phyloP scores from a whole-genome alignment of 2,797 vertebrate species.

The Trachops cirrhosus region DNA sequence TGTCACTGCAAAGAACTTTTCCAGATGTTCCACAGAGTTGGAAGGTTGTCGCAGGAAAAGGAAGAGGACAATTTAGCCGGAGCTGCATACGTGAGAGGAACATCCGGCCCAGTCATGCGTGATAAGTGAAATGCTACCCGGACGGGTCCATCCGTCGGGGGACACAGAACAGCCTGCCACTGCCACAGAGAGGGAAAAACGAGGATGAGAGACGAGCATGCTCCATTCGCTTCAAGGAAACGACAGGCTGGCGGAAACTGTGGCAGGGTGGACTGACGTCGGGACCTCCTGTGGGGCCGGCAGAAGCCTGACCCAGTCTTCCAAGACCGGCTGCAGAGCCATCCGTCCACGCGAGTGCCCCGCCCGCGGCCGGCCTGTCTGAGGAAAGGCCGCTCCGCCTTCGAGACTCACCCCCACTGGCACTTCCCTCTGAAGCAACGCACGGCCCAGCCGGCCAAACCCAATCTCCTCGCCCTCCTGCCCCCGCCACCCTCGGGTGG shows the following conservation, averaged over 20 bases:
- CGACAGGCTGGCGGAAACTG: not conserved
- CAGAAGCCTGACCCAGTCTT: not conserved
- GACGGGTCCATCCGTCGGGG: not conserved
- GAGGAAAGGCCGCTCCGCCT: not conserved
- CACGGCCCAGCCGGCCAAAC: not conserved
- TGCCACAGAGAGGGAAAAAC: not conserved
- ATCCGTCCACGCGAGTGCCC: not conserved
- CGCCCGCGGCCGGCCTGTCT: not conserved
- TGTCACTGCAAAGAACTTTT: slow-evolving; percentile 28
- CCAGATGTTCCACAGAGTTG: slow-evolving; percentile 52
- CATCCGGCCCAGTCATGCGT: not conserved
- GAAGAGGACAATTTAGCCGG: slow-evolving; percentile 1
- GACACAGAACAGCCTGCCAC: not conserved
- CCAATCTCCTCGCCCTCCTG: not conserved
- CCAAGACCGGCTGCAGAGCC: not conserved
- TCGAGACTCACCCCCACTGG: not conserved
- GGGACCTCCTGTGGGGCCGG: not conserved
- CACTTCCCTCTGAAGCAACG: not conserved
- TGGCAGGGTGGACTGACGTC: not conserved
- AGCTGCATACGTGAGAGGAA: not conserved
- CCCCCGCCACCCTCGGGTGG: not conserved
- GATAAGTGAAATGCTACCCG: not conserved
- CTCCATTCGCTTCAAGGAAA: not conserved
- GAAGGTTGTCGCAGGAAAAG: not conserved
- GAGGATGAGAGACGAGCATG: not conserved